Evolutionary conservation across 2,113 vertebrate species (phyloP).

Genomic region (Girardinichthys multiradiatus): DNA sequence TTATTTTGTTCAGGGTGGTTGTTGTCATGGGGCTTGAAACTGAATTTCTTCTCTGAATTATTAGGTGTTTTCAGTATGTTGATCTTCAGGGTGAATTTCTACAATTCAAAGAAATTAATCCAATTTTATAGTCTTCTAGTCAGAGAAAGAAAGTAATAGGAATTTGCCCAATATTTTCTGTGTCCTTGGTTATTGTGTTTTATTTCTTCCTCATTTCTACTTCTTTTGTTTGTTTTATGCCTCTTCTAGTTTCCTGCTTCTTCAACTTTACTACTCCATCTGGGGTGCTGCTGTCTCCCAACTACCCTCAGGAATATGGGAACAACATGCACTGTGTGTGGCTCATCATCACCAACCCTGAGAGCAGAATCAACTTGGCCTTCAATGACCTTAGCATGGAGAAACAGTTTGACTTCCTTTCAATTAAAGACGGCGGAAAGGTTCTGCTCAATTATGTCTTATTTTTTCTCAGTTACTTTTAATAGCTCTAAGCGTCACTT

Average conservation of each 20-base stretch:
- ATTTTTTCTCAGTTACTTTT: conserved; percentile 8
- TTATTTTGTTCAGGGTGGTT: background rate
- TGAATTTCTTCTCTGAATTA: background rate
- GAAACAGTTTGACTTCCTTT: conserved; percentile 98
- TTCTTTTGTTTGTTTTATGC: conserved; percentile 4
- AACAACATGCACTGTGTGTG: conserved; percentile 99
- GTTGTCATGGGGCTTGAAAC: conserved; percentile 6
- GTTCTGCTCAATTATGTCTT: conserved; percentile 36
- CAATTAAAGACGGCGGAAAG: conserved; percentile 93
- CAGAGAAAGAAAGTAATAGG: conserved; percentile 23
- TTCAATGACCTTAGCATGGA: conserved; percentile 99
- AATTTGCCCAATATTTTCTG: conserved; percentile 20
- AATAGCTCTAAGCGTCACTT: conserved; percentile 6
- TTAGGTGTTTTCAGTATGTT: background rate
- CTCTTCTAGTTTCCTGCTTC: conserved; percentile 90
- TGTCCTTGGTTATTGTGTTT: conserved; percentile 15
- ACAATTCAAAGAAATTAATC: conserved; percentile 24
- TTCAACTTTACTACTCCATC: conserved; percentile 98
- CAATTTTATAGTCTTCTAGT: conserved; percentile 11
- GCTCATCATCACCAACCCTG: conserved; percentile 93
- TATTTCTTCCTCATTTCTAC: conserved; percentile 7
- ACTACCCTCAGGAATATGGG: conserved; percentile 97
- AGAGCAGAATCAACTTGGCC: conserved; percentile 96
- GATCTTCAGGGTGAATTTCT: background rate
- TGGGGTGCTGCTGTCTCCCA: conserved; percentile 92